phyloP scores from a whole-genome alignment of 2,113 vertebrate species.

The Meleagris gallopavo region DNA sequence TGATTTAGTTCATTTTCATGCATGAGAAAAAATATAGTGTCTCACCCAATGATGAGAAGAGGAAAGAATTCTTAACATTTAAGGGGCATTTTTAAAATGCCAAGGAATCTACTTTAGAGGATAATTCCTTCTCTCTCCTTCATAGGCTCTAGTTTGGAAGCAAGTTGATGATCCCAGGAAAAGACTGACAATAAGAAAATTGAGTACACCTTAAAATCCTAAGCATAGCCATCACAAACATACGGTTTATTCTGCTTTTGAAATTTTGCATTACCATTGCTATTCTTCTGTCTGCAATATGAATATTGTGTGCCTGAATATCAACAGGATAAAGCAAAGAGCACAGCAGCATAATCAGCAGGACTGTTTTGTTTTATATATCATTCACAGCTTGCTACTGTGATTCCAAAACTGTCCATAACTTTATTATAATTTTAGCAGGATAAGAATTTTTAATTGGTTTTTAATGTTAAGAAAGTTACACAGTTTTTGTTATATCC shows the following conservation, averaged over 20 bases:
- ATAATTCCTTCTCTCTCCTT: neutral
- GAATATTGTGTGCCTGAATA: slow-evolving; percentile 15
- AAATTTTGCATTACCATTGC: neutral
- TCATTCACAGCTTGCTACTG: slow-evolving; percentile 14
- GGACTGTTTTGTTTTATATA: neutral
- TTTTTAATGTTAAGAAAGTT: neutral
- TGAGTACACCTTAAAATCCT: neutral
- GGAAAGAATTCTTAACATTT: slow-evolving; percentile 8
- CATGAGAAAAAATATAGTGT: neutral
- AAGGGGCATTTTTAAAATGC: slow-evolving; percentile 6
- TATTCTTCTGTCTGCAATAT: slow-evolving; percentile 8
- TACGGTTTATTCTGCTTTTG: neutral
- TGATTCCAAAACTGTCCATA: neutral
- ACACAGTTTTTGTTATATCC: neutral
- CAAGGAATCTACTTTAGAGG: neutral
- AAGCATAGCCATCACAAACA: neutral
- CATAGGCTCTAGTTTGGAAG: neutral
- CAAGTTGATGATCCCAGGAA: neutral
- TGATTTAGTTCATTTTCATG: neutral
- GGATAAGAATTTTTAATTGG: neutral
- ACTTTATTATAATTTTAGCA: neutral
- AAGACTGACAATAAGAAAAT: neutral
- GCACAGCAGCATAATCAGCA: neutral
- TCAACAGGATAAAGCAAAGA: neutral
- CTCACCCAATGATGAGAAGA: neutral